These are phyloP conservation scores for Apodemia mormo DNA, from an alignment of 2,888 invertebrate genomes.

Conservation along the genomic window DNA sequence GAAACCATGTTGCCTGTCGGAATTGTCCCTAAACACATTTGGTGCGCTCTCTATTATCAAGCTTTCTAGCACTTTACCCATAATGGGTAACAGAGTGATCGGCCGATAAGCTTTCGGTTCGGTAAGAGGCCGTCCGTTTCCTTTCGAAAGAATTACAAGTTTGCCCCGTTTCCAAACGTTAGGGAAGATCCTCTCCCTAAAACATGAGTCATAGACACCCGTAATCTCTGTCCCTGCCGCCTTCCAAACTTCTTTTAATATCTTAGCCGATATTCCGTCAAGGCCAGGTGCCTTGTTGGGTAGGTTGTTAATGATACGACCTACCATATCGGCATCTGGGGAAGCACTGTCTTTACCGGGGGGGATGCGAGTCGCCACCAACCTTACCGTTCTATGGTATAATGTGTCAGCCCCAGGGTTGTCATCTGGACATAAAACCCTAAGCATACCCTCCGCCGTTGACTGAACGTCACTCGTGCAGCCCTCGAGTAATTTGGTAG, in stretches of 20 bases:
- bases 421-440: no score
- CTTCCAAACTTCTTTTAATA: slow-evolving; percentile 36
- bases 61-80: slow-evolving; percentile 46
- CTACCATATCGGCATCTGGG: no score
- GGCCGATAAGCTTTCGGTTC: slow-evolving; percentile 39
- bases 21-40: slow-evolving; percentile 20
- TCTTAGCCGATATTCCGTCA: slow-evolving; percentile 40
- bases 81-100: slow-evolving; percentile 38
- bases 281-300: slow-evolving; percentile 44
- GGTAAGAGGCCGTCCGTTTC: slow-evolving; percentile 31
- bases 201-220: slow-evolving; percentile 29
- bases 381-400: no score
- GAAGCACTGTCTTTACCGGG: no score
- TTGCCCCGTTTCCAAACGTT: slow-evolving; percentile 25
- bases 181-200: slow-evolving; percentile 35
- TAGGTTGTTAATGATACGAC: slow-evolving; percentile 26
- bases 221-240: slow-evolving; percentile 31
- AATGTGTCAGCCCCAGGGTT: no score
- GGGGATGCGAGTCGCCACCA: no score
- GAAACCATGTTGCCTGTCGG: slow-evolving; percentile 45
- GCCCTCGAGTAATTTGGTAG: no score
- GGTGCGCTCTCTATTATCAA: slow-evolving; percentile 38
- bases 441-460: no score
- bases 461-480: no score
- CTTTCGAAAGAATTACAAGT: slow-evolving; percentile 23